Conservation (phyloP, 2,797 vertebrate genomes). For the Fistularia commersonii region DNA sequence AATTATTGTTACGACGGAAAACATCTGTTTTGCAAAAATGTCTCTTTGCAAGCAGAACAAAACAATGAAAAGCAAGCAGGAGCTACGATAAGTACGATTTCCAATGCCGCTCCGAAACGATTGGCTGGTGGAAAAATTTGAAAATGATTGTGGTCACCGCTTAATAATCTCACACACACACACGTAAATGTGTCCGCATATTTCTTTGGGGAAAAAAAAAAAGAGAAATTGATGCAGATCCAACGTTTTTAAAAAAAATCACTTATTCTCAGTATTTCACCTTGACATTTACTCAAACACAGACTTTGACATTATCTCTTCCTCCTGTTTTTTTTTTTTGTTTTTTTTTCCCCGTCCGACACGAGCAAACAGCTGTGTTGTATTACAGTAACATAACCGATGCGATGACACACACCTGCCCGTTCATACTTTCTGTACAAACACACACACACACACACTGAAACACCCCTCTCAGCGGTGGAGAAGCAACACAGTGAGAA, state of each 20-base stretch:
- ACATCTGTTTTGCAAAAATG: too few species aligned
- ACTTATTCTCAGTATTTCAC: background rate
- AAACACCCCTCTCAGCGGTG: conserved; percentile 29
- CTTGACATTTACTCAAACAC: too few species aligned
- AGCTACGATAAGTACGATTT: too few species aligned
- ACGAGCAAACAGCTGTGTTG: conserved; percentile 32
- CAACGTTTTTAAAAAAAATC: background rate
- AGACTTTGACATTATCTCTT: too few species aligned
- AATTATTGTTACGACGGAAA: too few species aligned
- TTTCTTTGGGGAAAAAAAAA: background rate
- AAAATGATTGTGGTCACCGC: too few species aligned
- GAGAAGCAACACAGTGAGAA: conserved; percentile 42
- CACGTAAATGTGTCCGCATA: background rate
- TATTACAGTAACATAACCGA: conserved; percentile 26
- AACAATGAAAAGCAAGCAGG: too few species aligned
- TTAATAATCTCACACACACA: too few species aligned
- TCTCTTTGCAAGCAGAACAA: too few species aligned
- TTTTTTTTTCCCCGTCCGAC: conserved; percentile 12
- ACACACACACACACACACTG: conserved; percentile 15
- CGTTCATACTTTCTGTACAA: background rate
- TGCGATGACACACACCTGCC: conserved; percentile 34
- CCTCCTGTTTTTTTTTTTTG: background rate
- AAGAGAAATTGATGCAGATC: background rate
- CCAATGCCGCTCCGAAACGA: too few species aligned
- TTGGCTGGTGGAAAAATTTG: too few species aligned